Conservation (phyloP, 2,113 vertebrate genomes). For the Callipepla californica region DNA sequence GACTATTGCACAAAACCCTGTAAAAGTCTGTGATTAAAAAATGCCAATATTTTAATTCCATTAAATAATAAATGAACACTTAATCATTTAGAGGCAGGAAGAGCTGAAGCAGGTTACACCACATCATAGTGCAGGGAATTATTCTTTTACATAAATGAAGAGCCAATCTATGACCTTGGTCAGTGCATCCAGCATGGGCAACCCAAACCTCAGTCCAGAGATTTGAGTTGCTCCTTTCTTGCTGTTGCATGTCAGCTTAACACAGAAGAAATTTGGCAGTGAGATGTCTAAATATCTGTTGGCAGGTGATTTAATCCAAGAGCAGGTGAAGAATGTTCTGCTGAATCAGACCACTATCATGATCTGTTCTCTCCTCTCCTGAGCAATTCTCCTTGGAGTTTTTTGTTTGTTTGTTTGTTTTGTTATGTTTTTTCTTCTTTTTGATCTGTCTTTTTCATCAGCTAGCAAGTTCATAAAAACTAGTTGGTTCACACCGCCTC, state of each 20-base stretch:
- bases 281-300: background rate
- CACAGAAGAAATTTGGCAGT: background rate
- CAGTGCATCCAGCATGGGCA: background rate
- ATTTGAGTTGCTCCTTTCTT: too few species aligned
- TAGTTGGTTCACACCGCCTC: rapidly evolving
- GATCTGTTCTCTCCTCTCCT: background rate
- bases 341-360: background rate
- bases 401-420: too few species aligned
- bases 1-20: background rate
- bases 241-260: background rate
- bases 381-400: background rate
- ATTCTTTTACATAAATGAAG: background rate
- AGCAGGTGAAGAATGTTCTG: background rate
- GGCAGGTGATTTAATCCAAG: too few species aligned
- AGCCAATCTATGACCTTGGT: background rate
- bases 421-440: too few species aligned
- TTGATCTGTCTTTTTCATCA: background rate
- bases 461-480: background rate
- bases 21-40: background rate
- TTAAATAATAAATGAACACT: background rate
- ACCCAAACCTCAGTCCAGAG: background rate
- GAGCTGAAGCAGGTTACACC: background rate
- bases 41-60: background rate
- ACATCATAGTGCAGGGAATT: background rate
- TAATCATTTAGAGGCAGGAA: background rate